A percentile compares a stretch with the other conserved stretches of the same genome.
These are phyloP conservation scores for Drosophila nr. perissopoda DNA, from an alignment of 2,888 invertebrate species.

Conservation along the genomic window DNA sequence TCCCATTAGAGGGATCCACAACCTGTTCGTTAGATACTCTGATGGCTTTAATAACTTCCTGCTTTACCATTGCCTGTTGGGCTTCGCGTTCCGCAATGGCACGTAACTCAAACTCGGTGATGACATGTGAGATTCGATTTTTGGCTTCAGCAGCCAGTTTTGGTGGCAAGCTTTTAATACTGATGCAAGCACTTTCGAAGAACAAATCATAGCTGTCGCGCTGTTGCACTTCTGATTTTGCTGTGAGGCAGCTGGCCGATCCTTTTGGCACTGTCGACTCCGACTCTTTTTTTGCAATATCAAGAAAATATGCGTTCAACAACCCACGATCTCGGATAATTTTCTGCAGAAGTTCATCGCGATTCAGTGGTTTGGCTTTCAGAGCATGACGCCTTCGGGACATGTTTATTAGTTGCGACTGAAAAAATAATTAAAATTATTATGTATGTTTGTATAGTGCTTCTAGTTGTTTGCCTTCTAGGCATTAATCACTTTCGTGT, in stretches of 20 bases:
- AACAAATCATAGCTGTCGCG: conserved; percentile 77
- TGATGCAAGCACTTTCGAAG: conserved; percentile 80
- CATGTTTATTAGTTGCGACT: conserved; percentile 20
- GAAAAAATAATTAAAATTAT: not conserved
- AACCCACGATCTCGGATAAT: conserved; percentile 59
- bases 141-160: conserved; percentile 81
- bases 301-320: conserved; percentile 56
- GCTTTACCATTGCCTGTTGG: conserved; percentile 24
- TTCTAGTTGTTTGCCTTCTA: not conserved
- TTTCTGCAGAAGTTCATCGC: conserved; percentile 59
- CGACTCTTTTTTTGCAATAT: conserved; percentile 21
- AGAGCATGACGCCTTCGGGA: conserved; percentile 21
- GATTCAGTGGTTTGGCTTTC: conserved; percentile 41
- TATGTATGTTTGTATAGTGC: not conserved
- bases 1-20: conserved; percentile 26
- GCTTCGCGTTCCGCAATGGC: conserved; percentile 78
- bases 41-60: conserved; percentile 7
- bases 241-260: not conserved
- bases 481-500: not conserved
- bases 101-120: conserved; percentile 79
- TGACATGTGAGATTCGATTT: conserved; percentile 76
- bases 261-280: not conserved
- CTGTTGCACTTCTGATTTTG: conserved; percentile 21
- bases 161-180: conserved; percentile 76
- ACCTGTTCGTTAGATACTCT: conserved; percentile 16